These are phyloP conservation scores for Okapia johnstoni DNA, from an alignment of 2,113 vertebrate genomes.

Conservation along the genomic window DNA sequence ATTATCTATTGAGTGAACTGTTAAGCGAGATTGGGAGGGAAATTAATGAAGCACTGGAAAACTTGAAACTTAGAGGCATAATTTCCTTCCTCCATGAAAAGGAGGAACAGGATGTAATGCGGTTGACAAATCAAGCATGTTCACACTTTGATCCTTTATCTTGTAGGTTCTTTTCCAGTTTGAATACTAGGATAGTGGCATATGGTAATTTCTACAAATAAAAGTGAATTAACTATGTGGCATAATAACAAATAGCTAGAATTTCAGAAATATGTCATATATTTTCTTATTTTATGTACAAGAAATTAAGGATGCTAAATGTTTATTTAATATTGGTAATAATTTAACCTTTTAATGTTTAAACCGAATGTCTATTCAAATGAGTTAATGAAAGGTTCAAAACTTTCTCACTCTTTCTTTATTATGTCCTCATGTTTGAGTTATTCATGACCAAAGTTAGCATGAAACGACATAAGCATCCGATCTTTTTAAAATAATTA, in stretches of 20 bases:
- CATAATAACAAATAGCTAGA: neutral
- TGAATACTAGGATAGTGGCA: neutral
- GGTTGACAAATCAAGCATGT: neutral
- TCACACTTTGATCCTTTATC: neutral
- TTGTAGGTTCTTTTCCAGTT: neutral
- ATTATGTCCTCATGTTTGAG: neutral
- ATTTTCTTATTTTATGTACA: neutral
- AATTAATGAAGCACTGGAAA: neutral
- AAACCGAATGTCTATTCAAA: neutral
- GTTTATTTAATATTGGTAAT: neutral
- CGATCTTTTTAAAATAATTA: neutral
- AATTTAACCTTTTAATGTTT: neutral
- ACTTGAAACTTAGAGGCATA: neutral
- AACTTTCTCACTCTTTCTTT: neutral
- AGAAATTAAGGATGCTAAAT: neutral
- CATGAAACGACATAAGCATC: conserved; percentile 28
- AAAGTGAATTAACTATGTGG: neutral
- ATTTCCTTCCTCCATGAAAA: neutral
- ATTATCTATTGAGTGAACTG: neutral
- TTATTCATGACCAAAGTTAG: conserved; percentile 63
- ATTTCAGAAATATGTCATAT: neutral
- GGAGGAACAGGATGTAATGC: neutral
- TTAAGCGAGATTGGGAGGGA: neutral
- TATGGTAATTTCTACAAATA: neutral
- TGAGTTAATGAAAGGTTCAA: neutral